phyloP scores from a whole-genome alignment of 2,797 vertebrate species.

The Gambusia yucatana region DNA sequence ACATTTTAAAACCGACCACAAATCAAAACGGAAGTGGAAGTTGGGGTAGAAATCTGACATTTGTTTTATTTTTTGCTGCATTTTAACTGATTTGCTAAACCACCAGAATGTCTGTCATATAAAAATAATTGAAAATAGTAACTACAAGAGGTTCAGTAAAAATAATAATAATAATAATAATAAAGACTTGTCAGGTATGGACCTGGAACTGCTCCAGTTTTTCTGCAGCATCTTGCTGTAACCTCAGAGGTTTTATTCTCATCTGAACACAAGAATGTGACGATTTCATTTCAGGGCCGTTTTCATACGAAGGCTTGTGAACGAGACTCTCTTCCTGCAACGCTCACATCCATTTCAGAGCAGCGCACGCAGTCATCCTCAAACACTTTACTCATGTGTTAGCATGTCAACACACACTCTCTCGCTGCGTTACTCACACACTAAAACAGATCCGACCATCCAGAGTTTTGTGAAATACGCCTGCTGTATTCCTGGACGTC shows the following conservation, averaged over 20 bases:
- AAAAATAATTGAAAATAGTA: neutral
- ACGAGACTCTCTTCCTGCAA: neutral
- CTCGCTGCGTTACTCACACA: constrained; percentile 1
- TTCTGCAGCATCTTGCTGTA: neutral
- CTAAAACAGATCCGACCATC: constrained; percentile 4
- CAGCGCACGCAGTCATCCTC: constrained; percentile 10
- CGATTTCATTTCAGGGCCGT: constrained; percentile 33
- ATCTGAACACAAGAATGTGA: constrained; percentile 14
- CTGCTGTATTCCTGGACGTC: neutral
- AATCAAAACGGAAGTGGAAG: constrained; percentile 22
- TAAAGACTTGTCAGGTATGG: neutral
- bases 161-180: neutral
- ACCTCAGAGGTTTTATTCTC: neutral
- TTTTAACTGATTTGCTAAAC: neutral
- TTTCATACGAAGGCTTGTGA: constrained; percentile 12
- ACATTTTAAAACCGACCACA: constrained; percentile 50
- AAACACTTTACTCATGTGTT: constrained; percentile 6
- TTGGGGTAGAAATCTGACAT: neutral
- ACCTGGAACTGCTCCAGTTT: neutral
- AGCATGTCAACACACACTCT: constrained; percentile 1
- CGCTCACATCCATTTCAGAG: neutral
- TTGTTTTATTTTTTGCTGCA: neutral
- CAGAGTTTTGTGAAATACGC: neutral
- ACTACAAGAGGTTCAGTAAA: neutral
- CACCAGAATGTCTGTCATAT: neutral